Percentiles rank a stretch among this genome's conserved stretches.
These are phyloP conservation scores for Dendronephthya gigantea DNA, from an alignment of 64 coral and sea anemone genomes.

Conservation along the genomic window DNA sequence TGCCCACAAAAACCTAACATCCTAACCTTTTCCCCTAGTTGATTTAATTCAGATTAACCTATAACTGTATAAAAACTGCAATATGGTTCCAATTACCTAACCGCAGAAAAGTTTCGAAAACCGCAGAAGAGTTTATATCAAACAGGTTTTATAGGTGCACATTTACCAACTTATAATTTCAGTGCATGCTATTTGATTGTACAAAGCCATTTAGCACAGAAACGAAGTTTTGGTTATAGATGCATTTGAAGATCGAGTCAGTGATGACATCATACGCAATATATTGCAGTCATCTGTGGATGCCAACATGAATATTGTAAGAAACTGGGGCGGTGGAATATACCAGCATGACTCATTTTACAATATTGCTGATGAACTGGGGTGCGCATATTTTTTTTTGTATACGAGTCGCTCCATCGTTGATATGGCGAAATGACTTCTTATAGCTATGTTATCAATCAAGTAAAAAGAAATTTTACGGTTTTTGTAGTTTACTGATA, in stretches of 20 bases:
- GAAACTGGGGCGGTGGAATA: slow-evolving; percentile 98
- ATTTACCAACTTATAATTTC: no score
- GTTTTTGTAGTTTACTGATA: slow-evolving; percentile 58
- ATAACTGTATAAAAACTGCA: no score
- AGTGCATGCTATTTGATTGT: no score
- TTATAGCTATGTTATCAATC: background rate
- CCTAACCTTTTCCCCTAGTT: no score
- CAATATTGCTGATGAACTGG: slow-evolving; percentile 83
- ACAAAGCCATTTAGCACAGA: no score
- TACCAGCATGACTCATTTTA: slow-evolving; percentile 91
- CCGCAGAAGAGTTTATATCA: no score
- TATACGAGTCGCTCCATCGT: background rate
- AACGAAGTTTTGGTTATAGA: slow-evolving; percentile 42
- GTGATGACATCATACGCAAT: slow-evolving; percentile 57
- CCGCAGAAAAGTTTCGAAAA: no score
- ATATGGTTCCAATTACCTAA: no score
- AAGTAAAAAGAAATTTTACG: no score
- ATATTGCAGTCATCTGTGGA: slow-evolving; percentile 76
- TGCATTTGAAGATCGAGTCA: slow-evolving; percentile 95
- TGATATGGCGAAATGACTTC: background rate
- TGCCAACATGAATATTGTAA: slow-evolving; percentile 89
- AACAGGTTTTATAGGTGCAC: no score
- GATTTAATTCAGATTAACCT: no score
- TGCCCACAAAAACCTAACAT: no score
- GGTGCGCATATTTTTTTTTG: slow-evolving; percentile 45